Evolutionary conservation across 92 coral and sea anemone species (phyloP).

Genomic region (Palythoa grandis): DNA sequence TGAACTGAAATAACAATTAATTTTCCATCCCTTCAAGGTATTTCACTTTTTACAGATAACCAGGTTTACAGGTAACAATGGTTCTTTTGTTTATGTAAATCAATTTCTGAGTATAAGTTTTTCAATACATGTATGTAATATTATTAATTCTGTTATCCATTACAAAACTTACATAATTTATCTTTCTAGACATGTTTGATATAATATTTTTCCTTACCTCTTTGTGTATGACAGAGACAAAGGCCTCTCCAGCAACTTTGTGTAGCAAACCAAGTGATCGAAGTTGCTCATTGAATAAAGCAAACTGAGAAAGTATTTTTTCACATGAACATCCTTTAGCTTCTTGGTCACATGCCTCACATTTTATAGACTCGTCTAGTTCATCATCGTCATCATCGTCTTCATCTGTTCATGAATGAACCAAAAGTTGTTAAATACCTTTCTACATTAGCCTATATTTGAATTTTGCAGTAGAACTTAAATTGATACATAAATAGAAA

Average conservation of each 20-base stretch:
- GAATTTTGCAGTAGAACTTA: not conserved
- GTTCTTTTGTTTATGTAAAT: too few species aligned
- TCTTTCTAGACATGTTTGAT: not conserved
- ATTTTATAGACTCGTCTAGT: constrained; percentile 67
- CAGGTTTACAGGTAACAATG: too few species aligned
- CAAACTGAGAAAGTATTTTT: constrained; percentile 67
- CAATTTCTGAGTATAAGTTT: too few species aligned
- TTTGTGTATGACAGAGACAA: constrained; percentile 84
- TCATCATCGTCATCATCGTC: constrained; percentile 55
- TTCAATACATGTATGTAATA: too few species aligned
- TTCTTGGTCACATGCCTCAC: constrained; percentile 81
- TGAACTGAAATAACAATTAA: too few species aligned
- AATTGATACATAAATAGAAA: not conserved
- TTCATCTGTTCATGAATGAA: constrained; percentile 22
- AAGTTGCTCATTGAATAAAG: constrained; percentile 80
- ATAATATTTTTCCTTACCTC: constrained; percentile 56
- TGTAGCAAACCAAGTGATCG: constrained; percentile 81
- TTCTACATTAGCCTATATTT: not conserved
- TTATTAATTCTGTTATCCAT: not conserved
- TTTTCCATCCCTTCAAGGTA: too few species aligned
- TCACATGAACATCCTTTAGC: constrained; percentile 74
- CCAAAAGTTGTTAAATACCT: not conserved
- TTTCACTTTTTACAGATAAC: too few species aligned
- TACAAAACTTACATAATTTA: constrained; percentile 52
- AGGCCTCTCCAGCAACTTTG: constrained; percentile 92